phyloP scores from a whole-genome alignment of 2,888 invertebrate species.

The Neoitamus cyanurus region DNA sequence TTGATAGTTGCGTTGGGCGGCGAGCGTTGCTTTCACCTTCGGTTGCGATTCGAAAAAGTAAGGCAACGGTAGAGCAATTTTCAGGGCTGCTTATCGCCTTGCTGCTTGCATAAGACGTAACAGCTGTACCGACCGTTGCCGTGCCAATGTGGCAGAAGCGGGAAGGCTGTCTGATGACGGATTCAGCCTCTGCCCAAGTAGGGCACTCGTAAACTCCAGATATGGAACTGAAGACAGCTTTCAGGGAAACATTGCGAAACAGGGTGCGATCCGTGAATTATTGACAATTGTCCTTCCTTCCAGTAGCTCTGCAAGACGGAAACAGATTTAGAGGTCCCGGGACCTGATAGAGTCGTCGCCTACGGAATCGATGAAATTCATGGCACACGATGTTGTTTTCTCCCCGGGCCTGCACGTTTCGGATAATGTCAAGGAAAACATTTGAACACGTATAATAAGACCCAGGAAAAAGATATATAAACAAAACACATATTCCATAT shows the following conservation, averaged over 20 bases:
- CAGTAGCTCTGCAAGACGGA: background rate
- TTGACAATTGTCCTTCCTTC: background rate
- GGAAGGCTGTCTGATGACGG: background rate
- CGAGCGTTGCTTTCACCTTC: background rate
- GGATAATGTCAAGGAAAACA: background rate
- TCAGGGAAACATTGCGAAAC: background rate
- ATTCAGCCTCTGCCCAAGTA: background rate
- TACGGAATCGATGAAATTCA: background rate
- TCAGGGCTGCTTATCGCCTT: background rate
- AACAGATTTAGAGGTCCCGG: background rate
- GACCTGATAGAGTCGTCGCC: background rate
- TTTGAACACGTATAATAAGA: too few species aligned
- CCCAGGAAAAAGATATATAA: too few species aligned
- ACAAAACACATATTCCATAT: too few species aligned
- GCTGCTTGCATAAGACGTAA: background rate
- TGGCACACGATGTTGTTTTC: background rate
- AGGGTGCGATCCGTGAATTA: background rate
- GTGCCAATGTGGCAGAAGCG: background rate
- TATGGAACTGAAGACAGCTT: background rate
- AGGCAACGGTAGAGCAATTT: background rate
- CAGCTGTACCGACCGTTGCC: background rate
- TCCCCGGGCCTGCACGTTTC: background rate
- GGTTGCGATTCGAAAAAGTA: background rate
- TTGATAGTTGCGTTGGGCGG: background rate
- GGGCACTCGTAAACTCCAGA: background rate